Evolutionary conservation across 2,113 vertebrate species (phyloP).

Genomic region (Equus quagga): DNA sequence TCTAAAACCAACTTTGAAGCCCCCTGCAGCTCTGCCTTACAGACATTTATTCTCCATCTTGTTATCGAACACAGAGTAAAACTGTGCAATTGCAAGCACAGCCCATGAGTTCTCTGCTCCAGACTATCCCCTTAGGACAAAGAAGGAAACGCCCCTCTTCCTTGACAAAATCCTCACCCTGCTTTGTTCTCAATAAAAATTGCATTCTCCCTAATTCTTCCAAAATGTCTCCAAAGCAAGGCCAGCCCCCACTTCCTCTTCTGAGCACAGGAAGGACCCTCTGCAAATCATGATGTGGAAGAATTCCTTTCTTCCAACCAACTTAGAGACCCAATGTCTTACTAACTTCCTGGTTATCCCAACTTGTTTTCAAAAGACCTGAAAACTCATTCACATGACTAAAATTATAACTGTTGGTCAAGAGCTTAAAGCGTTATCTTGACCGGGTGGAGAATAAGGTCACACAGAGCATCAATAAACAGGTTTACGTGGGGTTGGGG

Average conservation of each 20-base stretch:
- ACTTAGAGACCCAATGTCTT: background rate
- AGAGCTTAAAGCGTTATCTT: background rate
- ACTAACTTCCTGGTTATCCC: background rate
- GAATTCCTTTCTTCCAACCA: background rate
- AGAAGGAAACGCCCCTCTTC: background rate
- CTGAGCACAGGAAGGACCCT: background rate
- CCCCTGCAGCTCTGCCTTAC: background rate
- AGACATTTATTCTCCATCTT: background rate
- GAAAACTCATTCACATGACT: background rate
- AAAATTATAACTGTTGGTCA: rapidly evolving
- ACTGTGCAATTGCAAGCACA: rapidly evolving
- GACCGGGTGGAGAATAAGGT: background rate
- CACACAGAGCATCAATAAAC: rapidly evolving
- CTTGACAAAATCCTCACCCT: background rate
- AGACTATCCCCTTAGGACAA: background rate
- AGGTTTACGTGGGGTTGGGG: rapidly evolving
- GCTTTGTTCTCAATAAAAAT: background rate
- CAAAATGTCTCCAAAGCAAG: background rate
- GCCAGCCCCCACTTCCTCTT: background rate
- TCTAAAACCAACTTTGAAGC: background rate
- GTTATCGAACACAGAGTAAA: background rate
- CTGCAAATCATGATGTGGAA: background rate
- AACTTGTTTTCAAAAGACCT: background rate
- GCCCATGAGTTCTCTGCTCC: background rate
- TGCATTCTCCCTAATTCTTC: background rate